phyloP scores from a whole-genome alignment of 1,140 invertebrate genomes.

The Cydia fagiglandana region DNA sequence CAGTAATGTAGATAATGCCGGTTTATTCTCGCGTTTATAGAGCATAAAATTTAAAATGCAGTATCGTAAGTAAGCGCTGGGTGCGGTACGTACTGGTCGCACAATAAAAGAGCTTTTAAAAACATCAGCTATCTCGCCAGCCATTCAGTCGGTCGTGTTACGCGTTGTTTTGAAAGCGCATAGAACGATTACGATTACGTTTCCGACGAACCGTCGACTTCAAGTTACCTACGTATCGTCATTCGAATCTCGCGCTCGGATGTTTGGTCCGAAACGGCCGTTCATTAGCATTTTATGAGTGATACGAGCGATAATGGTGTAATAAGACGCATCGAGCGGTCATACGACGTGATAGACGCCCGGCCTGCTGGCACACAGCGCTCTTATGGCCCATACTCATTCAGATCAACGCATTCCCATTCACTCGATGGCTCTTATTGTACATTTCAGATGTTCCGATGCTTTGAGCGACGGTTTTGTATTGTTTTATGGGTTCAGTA shows the following conservation, averaged over 20 bases:
- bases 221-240: conserved; percentile 73
- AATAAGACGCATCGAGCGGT: conserved; percentile 75
- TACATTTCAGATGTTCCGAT: conserved; percentile 61
- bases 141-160: conserved; percentile 67
- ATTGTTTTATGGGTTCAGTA: conserved; percentile 51
- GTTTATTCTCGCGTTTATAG: conserved; percentile 21
- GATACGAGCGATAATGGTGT: conserved; percentile 76
- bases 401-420: conserved; percentile 59
- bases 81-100: conserved; percentile 47
- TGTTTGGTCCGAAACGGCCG: conserved; percentile 74
- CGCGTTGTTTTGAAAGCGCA: conserved; percentile 75
- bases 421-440: conserved; percentile 64
- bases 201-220: conserved; percentile 76
- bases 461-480: conserved; percentile 47
- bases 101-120: conserved; percentile 74
- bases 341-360: conserved; percentile 71
- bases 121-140: conserved; percentile 66
- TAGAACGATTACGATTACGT: conserved; percentile 71
- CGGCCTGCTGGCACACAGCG: conserved; percentile 61
- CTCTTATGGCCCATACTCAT: conserved; percentile 64
- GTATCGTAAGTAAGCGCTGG: conserved; percentile 32
- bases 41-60: conserved; percentile 38
- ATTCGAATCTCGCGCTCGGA: conserved; percentile 77
- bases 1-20: conserved; percentile 17
- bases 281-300: conserved; percentile 79